Conservation (phyloP, 2,888 invertebrate species). For the Baronia brevicornis region DNA sequence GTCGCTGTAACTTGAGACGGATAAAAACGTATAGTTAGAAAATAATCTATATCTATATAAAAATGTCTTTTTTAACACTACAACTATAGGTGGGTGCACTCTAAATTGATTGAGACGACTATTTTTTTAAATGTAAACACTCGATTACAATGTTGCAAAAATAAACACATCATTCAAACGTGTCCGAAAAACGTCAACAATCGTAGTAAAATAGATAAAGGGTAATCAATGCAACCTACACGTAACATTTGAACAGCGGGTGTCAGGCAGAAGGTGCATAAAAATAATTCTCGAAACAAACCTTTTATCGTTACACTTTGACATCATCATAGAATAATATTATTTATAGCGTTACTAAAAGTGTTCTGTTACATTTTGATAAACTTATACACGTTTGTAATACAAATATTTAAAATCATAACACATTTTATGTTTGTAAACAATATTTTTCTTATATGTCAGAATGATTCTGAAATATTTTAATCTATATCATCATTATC, state of each 20-base stretch:
- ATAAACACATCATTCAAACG: slow-evolving; percentile 3
- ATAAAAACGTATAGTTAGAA: too few relatives aligned
- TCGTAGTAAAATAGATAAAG: not conserved
- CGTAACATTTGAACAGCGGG: not conserved
- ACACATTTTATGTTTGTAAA: too few relatives aligned
- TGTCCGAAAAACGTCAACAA: slow-evolving; percentile 1
- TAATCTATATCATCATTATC: too few relatives aligned
- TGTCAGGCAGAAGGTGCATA: slow-evolving; percentile 2
- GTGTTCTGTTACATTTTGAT: slow-evolving; percentile 9
- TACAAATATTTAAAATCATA: too few relatives aligned
- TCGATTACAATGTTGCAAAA: slow-evolving; percentile 3
- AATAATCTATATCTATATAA: too few relatives aligned
- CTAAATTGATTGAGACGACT: not conserved
- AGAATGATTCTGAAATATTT: too few relatives aligned
- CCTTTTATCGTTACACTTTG: slow-evolving; percentile 11
- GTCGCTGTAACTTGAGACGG: too few relatives aligned
- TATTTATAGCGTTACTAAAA: slow-evolving; percentile 14
- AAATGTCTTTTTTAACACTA: too few relatives aligned
- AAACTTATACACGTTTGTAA: too few relatives aligned
- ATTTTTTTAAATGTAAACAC: slow-evolving; percentile 6
- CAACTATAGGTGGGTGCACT: too few relatives aligned
- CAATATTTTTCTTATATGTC: too few relatives aligned
- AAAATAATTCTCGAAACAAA: slow-evolving; percentile 11
- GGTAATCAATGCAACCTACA: too few relatives aligned
- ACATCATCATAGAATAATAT: slow-evolving; percentile 10